Base-by-base conservation (phyloP, 2,797 vertebrate genomes). In the Rhinogobio ventralis region DNA sequence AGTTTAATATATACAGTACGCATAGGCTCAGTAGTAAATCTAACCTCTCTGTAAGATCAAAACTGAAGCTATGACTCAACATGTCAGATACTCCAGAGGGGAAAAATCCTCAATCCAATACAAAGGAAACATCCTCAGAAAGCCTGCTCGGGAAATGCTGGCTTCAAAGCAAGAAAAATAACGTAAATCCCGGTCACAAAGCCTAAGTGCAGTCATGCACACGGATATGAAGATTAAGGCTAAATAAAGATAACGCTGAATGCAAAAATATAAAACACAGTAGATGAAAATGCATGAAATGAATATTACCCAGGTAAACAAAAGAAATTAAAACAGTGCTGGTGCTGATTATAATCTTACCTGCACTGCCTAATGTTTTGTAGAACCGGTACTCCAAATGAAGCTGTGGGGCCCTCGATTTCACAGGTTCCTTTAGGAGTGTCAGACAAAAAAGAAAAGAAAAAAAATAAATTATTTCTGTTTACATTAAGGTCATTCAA, bases 351-450 rank as follows among this genome's bases (percentile, higher is more conserved):
- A 53, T 84, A 86, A 88, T 88, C 95, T 96, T 94, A 99, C 98
- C 98, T 79, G 96, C 93, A 87, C 95, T 97, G 91, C 98, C 98
- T 51, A 99, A 96, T 42, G 97, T 98, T 94, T 99, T 99, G 94
- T 99, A 99, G 96, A 99, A 99, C 92, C 98, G 96, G 93, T 99
- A 99, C 86, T 99, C 98, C 95, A 99, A 95, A 94, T 99, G 98
- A 90, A 99, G 96, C 92, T 99, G 98, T 39, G 98, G 98, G 45
- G 98, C 98, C 88, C 98, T 96, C 15, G 98, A 99, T 93, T 99
- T 99, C 90, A 99, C 98, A 91, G 97, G 98, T 96, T 99, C 98
- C 98, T 99, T 89, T 78, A 92, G 87, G 85, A 87, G 25, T n/a
- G 74, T 86, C 23, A 86, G 91, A 28, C 88, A 88, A 71, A 25